phyloP scores from a whole-genome alignment of 2,113 vertebrate genomes.

The Protobothrops flavoviridis region DNA sequence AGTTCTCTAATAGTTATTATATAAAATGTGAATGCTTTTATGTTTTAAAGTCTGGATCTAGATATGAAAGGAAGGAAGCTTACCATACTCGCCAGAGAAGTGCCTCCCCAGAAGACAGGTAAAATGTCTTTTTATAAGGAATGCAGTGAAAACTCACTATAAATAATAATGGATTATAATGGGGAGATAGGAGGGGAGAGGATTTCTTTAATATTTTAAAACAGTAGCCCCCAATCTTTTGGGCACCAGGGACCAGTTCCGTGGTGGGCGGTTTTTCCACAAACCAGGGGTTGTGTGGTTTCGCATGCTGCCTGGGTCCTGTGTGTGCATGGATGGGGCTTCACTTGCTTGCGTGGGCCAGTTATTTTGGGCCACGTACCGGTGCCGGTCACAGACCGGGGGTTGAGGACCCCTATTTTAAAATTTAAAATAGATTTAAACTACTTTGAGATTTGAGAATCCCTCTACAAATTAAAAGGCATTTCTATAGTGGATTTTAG shows the following conservation, averaged over 20 bases:
- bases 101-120: slow-evolving; percentile 79
- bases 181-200: neutral
- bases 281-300: neutral
- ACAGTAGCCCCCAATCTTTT: neutral
- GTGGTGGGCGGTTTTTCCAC: neutral
- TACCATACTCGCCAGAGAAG: slow-evolving; percentile 62
- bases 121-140: slow-evolving; percentile 28
- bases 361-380: neutral
- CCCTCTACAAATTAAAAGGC: neutral
- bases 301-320: neutral
- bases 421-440: neutral
- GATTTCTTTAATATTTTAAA: neutral
- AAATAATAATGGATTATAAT: neutral
- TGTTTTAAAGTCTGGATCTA: slow-evolving; percentile 69
- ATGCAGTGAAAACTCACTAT: neutral
- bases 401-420: neutral
- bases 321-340: neutral
- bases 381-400: too few relatives aligned
- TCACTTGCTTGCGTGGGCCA: neutral
- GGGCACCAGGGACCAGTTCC: neutral
- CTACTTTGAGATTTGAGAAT: neutral
- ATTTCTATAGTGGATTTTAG: neutral
- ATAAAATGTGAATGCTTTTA: neutral
- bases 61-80: slow-evolving; percentile 67
- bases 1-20: neutral